A percentile compares a stretch with the other conserved stretches of the same genome.
phyloP scores from a whole-genome alignment of 2,888 invertebrate species.

The Cantharis nigra region DNA sequence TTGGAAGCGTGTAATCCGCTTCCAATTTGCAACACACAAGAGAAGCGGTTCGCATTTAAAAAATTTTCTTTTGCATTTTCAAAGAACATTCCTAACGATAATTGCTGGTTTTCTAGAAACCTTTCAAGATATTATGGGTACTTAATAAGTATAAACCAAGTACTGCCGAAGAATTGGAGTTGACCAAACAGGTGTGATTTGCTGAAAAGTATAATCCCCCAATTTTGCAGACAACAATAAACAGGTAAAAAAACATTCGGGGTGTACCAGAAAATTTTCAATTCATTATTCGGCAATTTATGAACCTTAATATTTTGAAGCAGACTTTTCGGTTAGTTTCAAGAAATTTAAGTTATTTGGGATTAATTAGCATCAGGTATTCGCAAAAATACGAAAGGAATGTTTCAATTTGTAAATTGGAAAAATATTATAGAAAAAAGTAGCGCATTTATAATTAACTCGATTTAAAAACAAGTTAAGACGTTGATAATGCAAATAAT shows the following conservation, averaged over 20 bases:
- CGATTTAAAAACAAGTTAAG: constrained; percentile 19
- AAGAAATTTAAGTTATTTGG: neutral
- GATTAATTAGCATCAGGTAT: neutral
- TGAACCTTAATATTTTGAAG: neutral
- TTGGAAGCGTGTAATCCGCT: constrained; percentile 2
- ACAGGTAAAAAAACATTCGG: neutral
- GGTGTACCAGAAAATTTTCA: neutral
- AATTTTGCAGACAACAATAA: neutral
- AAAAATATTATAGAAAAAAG: neutral
- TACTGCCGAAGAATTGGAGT: neutral
- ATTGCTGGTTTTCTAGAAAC: constrained; percentile 10
- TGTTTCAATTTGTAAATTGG: neutral
- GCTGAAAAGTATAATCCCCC: neutral
- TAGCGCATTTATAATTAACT: constrained; percentile 24
- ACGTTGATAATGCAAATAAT: constrained; percentile 12
- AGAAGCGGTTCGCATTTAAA: neutral
- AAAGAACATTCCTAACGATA: constrained; percentile 12
- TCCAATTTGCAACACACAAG: constrained; percentile 1
- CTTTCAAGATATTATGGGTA: neutral
- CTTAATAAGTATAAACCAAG: neutral
- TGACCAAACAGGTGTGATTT: neutral
- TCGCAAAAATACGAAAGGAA: neutral
- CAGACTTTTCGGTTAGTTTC: neutral
- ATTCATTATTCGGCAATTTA: neutral
- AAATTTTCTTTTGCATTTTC: constrained; percentile 2